Evolutionary conservation across 2,888 invertebrate genomes (phyloP).

Genomic region (Norana najaformis): DNA sequence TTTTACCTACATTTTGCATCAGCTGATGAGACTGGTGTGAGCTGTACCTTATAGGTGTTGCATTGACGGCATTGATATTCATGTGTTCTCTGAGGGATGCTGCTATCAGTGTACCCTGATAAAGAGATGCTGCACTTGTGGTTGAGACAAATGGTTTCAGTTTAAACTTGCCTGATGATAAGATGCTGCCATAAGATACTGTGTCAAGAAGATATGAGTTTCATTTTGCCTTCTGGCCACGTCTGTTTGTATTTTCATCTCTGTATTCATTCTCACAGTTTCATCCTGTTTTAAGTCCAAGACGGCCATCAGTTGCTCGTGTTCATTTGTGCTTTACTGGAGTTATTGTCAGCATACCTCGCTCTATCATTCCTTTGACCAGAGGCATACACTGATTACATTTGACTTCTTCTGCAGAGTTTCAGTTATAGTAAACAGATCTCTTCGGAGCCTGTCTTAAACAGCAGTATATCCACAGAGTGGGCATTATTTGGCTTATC

Average conservation of each 20-base stretch:
- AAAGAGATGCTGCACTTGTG: constrained; percentile 13
- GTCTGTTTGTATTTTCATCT: not conserved
- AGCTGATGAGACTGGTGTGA: not conserved
- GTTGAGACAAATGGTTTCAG: not conserved
- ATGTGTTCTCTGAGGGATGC: not conserved
- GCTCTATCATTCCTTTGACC: not conserved
- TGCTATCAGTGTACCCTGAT: too few relatives aligned
- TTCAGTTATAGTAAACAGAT: not conserved
- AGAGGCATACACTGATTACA: not conserved
- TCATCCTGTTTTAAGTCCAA: not conserved
- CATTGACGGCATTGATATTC: constrained; percentile 2
- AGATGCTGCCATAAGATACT: not conserved
- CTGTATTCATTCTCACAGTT: not conserved
- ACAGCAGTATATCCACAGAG: not conserved
- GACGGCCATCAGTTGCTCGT: not conserved
- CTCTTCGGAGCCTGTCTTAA: not conserved
- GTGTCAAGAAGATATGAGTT: not conserved
- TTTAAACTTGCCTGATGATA: too few relatives aligned
- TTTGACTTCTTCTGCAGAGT: not conserved
- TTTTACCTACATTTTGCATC: not conserved
- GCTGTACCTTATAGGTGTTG: not conserved
- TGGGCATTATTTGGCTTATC: not conserved
- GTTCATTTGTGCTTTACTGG: not conserved
- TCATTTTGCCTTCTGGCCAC: not conserved
- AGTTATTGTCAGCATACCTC: not conserved